Percentiles rank a stretch among this genome's conserved stretches.
Conservation (phyloP, 2,797 vertebrate genomes). For the Alfaro cultratus region DNA sequence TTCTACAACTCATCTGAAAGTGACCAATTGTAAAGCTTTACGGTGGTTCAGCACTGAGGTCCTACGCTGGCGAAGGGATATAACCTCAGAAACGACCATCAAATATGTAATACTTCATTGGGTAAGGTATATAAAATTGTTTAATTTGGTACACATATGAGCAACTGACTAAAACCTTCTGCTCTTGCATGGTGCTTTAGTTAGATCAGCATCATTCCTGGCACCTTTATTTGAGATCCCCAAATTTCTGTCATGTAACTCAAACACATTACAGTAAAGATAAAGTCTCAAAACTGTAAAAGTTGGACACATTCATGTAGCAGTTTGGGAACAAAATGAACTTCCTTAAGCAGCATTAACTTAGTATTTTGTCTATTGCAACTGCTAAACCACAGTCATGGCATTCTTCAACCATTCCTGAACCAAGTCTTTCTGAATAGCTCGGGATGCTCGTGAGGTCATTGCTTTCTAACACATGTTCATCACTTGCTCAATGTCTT, state of each 20-base stretch:
- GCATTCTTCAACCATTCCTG: slow-evolving; percentile 5
- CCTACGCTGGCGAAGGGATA: background rate
- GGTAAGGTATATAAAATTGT: background rate
- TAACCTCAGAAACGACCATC: background rate
- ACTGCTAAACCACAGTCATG: background rate
- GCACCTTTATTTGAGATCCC: background rate
- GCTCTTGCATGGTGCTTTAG: background rate
- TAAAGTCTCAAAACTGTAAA: background rate
- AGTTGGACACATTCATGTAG: background rate
- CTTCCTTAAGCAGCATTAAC: background rate
- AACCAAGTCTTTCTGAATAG: slow-evolving; percentile 3
- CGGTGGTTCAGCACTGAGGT: background rate
- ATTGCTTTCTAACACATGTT: background rate
- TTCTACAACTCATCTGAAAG: background rate
- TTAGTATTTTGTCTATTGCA: background rate
- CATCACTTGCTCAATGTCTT: background rate
- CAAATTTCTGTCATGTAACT: background rate
- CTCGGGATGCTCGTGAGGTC: background rate
- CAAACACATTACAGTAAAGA: background rate
- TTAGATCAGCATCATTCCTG: background rate
- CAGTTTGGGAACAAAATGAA: background rate
- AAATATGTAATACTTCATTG: background rate
- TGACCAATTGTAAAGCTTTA: background rate
- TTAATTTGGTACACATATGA: background rate
- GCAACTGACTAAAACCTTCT: background rate